Evolutionary conservation across 2,113 vertebrate species (phyloP).

Genomic region (Telmatochromis brichardi): DNA sequence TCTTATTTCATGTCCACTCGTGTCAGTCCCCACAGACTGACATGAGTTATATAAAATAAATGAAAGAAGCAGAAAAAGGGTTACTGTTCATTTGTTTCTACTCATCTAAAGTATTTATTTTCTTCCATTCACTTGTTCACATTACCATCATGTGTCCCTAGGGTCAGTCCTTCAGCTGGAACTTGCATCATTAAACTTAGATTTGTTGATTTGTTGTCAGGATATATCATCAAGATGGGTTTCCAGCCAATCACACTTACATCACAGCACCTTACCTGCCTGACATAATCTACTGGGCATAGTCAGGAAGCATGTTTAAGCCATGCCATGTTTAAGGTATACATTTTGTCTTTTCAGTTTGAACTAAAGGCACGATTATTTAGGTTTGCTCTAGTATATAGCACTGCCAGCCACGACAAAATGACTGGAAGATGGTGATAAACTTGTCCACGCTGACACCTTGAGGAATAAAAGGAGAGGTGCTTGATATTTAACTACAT

Average conservation of each 20-base stretch:
- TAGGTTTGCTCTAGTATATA: not conserved
- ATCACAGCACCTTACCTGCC: not conserved
- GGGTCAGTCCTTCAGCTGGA: not conserved
- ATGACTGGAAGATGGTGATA: not conserved
- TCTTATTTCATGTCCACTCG: not conserved
- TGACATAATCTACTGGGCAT: not conserved
- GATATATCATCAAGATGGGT: not conserved
- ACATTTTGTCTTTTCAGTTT: not conserved
- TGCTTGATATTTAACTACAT: not conserved
- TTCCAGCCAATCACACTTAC: not conserved
- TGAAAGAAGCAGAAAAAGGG: not conserved
- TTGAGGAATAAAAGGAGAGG: not conserved
- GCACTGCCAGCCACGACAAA: not conserved
- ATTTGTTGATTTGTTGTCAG: not conserved
- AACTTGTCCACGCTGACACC: not conserved
- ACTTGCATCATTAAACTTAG: not conserved
- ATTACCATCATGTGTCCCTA: not conserved
- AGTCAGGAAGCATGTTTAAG: not conserved
- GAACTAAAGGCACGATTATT: not conserved
- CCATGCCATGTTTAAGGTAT: not conserved
- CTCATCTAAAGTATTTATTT: not conserved
- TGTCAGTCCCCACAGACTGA: not conserved
- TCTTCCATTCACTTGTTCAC: not conserved
- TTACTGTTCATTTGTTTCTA: not conserved
- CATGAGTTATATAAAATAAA: not conserved